These are phyloP conservation scores for Mellilla xanthometata DNA, from an alignment of 2,888 invertebrate genomes.

Conservation along the genomic window DNA sequence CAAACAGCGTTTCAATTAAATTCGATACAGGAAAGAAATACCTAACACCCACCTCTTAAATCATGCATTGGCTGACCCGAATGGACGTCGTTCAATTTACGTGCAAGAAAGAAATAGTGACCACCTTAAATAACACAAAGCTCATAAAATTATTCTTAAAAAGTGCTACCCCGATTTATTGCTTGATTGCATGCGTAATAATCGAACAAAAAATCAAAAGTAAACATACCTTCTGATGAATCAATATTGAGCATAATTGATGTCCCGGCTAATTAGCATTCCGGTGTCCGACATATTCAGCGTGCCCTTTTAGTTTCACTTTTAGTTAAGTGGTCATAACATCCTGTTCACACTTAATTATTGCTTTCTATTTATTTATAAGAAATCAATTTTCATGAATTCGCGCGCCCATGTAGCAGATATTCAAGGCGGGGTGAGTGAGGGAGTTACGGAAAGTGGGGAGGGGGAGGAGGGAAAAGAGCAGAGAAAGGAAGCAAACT, in stretches of 20 bases:
- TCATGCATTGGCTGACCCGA: not conserved
- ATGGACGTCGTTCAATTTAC: not conserved
- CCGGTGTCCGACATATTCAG: not conserved
- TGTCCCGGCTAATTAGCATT: not conserved
- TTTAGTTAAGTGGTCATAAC: conserved; percentile 1
- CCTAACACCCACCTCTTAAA: not conserved
- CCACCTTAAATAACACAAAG: conserved; percentile 7
- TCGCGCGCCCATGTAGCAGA: too few species aligned
- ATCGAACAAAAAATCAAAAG: conserved; percentile 14
- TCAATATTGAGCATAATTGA: conserved; percentile 13
- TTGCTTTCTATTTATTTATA: not conserved
- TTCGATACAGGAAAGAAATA: conserved; percentile 6
- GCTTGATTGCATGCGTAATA: not conserved
- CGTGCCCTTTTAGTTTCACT: not conserved
- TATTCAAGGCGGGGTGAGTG: too few species aligned
- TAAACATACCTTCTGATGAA: conserved; percentile 21
- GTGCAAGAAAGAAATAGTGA: not conserved
- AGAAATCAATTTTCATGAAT: too few species aligned
- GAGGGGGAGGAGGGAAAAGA: too few species aligned
- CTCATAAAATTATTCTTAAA: conserved; percentile 1
- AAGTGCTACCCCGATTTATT: not conserved
- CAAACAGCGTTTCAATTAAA: conserved; percentile 6
- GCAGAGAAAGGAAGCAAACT: too few species aligned
- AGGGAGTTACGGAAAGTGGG: too few species aligned
- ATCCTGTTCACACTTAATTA: not conserved